A percentile compares a stretch with the other conserved stretches of the same genome.
Conservation (phyloP, 2,113 vertebrate species). For the Setophaga coronata region DNA sequence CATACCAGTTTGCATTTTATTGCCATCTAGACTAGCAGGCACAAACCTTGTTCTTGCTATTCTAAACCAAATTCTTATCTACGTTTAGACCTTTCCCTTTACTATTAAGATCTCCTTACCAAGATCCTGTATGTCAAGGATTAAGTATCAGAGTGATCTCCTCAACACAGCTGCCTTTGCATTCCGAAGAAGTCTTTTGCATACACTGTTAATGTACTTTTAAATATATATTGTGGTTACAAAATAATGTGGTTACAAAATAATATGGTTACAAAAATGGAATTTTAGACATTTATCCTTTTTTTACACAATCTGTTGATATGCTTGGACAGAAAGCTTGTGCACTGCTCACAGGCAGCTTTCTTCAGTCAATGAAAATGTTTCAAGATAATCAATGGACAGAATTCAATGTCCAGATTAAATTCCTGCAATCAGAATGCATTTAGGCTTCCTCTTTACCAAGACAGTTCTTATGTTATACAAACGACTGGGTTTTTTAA, state of each 20-base stretch:
- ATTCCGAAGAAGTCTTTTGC: background rate
- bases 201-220: background rate
- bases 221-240: background rate
- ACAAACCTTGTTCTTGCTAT: background rate
- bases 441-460: background rate
- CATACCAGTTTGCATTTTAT: background rate
- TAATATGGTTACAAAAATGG: background rate
- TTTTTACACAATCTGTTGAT: background rate
- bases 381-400: background rate
- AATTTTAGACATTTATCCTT: background rate
- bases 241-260: background rate
- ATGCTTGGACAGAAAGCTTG: background rate
- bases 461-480: background rate
- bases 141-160: background rate
- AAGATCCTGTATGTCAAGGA: background rate
- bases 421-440: background rate
- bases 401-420: background rate
- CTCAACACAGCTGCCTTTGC: background rate
- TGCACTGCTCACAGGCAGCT: background rate
- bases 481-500: rapidly evolving
- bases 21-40: rapidly evolving
- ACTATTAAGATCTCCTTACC: background rate
- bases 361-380: background rate
- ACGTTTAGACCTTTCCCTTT: background rate
- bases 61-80: background rate